phyloP scores from a whole-genome alignment of 2,797 vertebrate species.

The Glyptemys insculpta region DNA sequence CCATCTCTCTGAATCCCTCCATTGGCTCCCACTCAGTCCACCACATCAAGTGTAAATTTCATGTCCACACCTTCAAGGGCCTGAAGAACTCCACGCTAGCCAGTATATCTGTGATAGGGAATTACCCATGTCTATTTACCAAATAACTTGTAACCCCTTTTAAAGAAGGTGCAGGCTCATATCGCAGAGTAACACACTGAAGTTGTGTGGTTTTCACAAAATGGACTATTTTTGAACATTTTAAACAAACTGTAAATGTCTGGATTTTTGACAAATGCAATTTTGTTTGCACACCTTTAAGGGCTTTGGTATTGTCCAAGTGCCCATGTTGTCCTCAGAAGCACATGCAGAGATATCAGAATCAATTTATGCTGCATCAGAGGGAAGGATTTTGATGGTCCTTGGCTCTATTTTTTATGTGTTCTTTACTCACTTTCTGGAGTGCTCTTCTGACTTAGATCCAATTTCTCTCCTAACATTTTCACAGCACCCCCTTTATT shows the following conservation, averaged over 20 bases:
- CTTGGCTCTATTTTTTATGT: background rate
- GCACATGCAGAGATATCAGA: background rate
- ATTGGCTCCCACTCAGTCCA: background rate
- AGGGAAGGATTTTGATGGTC: background rate
- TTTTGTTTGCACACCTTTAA: background rate
- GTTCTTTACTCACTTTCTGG: background rate
- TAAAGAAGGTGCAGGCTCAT: background rate
- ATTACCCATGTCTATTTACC: background rate
- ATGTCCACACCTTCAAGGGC: background rate
- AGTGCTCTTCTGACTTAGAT: background rate
- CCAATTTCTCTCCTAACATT: background rate
- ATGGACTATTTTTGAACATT: rapidly evolving
- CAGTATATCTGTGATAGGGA: rapidly evolving
- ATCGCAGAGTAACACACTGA: background rate
- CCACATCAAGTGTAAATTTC: background rate
- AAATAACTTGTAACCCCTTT: background rate
- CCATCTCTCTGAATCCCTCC: background rate
- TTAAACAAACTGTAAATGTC: background rate
- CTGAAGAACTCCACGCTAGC: background rate
- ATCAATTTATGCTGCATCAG: background rate
- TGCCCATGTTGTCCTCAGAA: background rate
- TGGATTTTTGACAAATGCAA: rapidly evolving
- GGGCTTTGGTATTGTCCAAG: rapidly evolving
- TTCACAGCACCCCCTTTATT: background rate
- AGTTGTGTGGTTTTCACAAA: rapidly evolving